Evolutionary conservation across 2,113 vertebrate genomes (phyloP).

Genomic region (Marcusenius ussheri): DNA sequence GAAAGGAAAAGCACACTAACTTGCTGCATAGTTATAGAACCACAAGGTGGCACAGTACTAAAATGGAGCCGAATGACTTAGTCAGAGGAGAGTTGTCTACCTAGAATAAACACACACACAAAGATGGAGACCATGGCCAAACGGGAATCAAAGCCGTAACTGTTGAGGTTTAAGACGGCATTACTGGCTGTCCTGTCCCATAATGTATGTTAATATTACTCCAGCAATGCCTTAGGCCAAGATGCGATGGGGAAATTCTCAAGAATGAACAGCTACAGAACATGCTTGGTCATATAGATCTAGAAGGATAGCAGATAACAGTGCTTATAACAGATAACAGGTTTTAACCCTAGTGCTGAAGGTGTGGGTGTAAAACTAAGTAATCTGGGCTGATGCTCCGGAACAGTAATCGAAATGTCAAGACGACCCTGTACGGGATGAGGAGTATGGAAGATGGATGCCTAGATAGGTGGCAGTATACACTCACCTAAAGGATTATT

Average conservation of each 20-base stretch:
- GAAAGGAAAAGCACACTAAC: neutral
- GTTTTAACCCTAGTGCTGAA: neutral
- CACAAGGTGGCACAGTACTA: constrained; percentile 29
- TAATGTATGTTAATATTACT: neutral
- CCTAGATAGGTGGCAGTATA: neutral
- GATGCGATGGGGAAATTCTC: neutral
- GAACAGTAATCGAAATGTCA: neutral
- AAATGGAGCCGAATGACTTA: neutral
- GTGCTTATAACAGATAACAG: no score
- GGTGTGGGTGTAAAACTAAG: neutral
- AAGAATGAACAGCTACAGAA: neutral
- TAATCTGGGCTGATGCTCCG: neutral
- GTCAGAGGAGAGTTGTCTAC: neutral
- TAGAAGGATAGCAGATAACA: neutral
- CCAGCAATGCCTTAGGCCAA: neutral
- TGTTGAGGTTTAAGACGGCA: neutral
- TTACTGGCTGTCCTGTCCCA: neutral
- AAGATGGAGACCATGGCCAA: neutral
- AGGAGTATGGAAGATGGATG: neutral
- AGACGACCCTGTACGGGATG: neutral
- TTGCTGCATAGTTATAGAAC: constrained; percentile 17
- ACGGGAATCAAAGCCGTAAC: neutral
- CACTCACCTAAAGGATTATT: no score
- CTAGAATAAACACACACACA: neutral
- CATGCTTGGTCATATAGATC: neutral